Conservation (phyloP, 2,113 vertebrate genomes). For the Indri indri region DNA sequence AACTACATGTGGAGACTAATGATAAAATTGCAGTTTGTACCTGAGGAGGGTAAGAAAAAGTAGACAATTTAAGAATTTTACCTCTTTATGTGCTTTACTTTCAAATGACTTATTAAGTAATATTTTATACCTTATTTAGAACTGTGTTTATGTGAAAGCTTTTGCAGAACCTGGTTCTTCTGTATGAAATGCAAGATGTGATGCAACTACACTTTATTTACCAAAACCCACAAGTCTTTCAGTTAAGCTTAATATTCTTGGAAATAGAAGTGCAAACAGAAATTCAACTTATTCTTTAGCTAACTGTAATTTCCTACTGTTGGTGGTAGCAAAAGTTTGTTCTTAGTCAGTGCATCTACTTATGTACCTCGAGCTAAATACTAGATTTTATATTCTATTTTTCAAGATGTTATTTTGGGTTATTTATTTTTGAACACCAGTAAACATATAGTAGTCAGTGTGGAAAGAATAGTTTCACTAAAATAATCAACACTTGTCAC, state of each 20-base stretch:
- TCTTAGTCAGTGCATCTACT: not conserved
- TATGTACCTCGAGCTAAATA: not conserved
- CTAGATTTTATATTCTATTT: not conserved
- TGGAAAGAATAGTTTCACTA: not conserved
- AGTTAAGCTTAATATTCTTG: not conserved
- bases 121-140: not conserved
- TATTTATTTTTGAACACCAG: not conserved
- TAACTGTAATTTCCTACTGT: not conserved
- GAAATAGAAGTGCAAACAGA: not conserved
- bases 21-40: not conserved
- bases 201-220: not conserved
- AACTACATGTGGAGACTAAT: not conserved
- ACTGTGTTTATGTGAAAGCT: not conserved
- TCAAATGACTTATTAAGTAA: not conserved
- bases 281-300: not conserved
- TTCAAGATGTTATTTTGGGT: not conserved
- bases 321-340: not conserved
- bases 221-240: not conserved
- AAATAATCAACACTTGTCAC: not conserved
- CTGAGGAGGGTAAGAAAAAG: not conserved
- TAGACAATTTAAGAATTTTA: not conserved
- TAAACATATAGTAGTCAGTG: not conserved
- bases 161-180: not conserved
- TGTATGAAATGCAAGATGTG: not conserved
- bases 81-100: not conserved